phyloP scores from a whole-genome alignment of 1,140 invertebrate genomes.

The Drosophila miranda region DNA sequence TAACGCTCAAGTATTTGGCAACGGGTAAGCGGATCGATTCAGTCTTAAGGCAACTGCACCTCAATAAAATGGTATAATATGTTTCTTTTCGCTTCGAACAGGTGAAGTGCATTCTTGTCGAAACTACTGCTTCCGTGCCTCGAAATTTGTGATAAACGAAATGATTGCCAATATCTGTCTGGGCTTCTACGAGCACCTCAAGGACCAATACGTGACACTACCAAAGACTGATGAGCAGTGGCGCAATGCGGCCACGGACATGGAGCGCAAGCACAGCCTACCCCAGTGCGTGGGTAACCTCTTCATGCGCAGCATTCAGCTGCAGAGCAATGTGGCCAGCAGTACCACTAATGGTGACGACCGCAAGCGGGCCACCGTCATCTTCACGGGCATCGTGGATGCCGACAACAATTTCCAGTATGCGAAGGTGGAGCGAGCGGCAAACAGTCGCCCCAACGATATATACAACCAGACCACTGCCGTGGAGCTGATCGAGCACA shows the following conservation, averaged over 20 bases:
- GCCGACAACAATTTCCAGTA: conserved; percentile 77
- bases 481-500: conserved; percentile 65
- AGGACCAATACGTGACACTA: conserved; percentile 80
- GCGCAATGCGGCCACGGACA: conserved; percentile 66
- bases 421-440: conserved; percentile 69
- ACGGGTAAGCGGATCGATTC: conserved; percentile 58
- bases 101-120: conserved; percentile 82
- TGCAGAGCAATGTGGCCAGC: conserved; percentile 53
- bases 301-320: conserved; percentile 75
- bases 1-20: conserved; percentile 81
- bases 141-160: conserved; percentile 81
- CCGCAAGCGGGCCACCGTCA: conserved; percentile 69
- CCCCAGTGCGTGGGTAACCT: conserved; percentile 74
- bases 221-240: conserved; percentile 82
- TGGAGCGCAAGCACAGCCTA: conserved; percentile 71
- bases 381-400: conserved; percentile 77
- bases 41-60: not conserved
- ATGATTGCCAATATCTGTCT: conserved; percentile 82
- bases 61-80: too few species aligned
- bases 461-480: conserved; percentile 78
- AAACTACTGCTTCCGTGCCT: conserved; percentile 82
- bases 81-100: conserved; percentile 6
- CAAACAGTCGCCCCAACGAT: conserved; percentile 66
- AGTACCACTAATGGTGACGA: conserved; percentile 47
- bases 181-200: conserved; percentile 80